These are phyloP conservation scores for Ashinkailepas kermadecensis DNA, from an alignment of 2,888 invertebrate genomes.

Conservation along the genomic window DNA sequence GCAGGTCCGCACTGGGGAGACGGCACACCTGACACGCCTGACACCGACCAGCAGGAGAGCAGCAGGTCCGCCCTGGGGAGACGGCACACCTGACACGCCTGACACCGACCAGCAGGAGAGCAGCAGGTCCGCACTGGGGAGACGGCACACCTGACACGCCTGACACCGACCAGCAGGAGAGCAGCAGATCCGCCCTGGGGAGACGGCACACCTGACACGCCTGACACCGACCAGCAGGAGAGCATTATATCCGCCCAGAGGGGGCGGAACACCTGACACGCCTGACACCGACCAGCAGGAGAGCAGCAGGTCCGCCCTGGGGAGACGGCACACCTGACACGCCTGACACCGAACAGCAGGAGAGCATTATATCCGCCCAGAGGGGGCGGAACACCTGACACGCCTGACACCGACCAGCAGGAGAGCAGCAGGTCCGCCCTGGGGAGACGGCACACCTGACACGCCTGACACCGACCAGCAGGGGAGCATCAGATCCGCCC, in stretches of 20 bases:
- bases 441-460: not conserved
- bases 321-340: no score
- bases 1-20: not conserved
- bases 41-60: conserved; percentile 66
- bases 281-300: no score
- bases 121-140: not conserved
- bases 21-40: conserved; percentile 14
- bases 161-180: no score
- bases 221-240: not conserved
- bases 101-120: no score
- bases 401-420: not conserved
- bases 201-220: no score
- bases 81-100: not conserved
- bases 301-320: no score
- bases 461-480: not conserved
- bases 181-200: no score
- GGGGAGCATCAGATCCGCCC: not conserved
- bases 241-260: not conserved
- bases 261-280: no score
- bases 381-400: no score
- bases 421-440: not conserved
- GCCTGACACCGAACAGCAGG: no score
- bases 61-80: conserved; percentile 60
- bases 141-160: no score
- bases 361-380: no score